Percentiles rank a stretch among this genome's conserved stretches.
Conservation (phyloP, 2,797 vertebrate species). For the Dromococcyx pavoninus region DNA sequence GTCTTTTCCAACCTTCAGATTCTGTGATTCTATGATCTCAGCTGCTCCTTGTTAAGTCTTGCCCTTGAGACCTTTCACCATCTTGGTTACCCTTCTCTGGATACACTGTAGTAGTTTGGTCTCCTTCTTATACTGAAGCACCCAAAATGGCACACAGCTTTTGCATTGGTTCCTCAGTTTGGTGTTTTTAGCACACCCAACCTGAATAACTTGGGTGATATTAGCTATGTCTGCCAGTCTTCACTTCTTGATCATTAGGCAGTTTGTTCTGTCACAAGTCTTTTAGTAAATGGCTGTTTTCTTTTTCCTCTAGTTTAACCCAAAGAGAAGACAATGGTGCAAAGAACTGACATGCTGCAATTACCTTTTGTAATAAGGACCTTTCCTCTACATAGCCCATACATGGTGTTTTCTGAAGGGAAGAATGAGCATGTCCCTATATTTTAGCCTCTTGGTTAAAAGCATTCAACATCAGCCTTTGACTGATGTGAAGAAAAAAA, state of each 20-base stretch:
- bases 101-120: not conserved
- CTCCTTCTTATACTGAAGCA: not conserved
- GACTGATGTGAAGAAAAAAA: not conserved
- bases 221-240: not conserved
- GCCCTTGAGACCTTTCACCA: not conserved
- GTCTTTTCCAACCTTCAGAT: too few species aligned
- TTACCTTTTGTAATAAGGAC: not conserved
- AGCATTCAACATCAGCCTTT: not conserved
- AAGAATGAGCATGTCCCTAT: not conserved
- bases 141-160: not conserved
- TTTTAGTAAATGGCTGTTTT: not conserved
- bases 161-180: not conserved
- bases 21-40: too few species aligned
- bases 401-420: not conserved
- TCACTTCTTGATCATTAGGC: not conserved
- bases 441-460: not conserved
- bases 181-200: not conserved
- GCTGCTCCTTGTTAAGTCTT: fast-evolving
- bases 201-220: not conserved
- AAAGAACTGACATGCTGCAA: not conserved
- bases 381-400: not conserved
- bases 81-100: not conserved
- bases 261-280: not conserved
- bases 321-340: not conserved
- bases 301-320: not conserved